Evolutionary conservation across 2,888 invertebrate genomes (phyloP).

Genomic region (Myathropa florea): DNA sequence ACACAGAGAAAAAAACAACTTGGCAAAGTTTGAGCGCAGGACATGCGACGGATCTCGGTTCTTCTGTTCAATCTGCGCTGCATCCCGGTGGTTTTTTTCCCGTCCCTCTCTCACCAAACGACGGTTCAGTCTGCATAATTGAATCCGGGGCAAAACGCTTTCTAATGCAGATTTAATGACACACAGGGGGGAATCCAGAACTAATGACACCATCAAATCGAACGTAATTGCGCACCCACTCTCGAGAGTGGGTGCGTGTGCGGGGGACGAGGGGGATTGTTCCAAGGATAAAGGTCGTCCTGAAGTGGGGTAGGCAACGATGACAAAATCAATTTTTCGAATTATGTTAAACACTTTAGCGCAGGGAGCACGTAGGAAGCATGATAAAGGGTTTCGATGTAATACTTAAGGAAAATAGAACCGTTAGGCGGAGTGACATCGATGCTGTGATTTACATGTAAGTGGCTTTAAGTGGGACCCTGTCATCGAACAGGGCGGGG

Average conservation of each 20-base stretch:
- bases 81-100: not conserved
- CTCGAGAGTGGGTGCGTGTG: not conserved
- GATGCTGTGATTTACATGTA: not conserved
- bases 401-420: not conserved
- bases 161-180: conserved; percentile 68
- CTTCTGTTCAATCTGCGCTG: not conserved
- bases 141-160: conserved; percentile 63
- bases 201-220: conserved; percentile 56
- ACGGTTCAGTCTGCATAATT: conserved; percentile 34
- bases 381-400: conserved; percentile 1
- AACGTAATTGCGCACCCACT: conserved; percentile 24
- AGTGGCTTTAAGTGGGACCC: not conserved
- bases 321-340: conserved; percentile 28
- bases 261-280: not conserved
- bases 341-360: conserved; percentile 22
- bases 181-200: conserved; percentile 36
- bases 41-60: not conserved
- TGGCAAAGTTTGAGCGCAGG: conserved; percentile 46
- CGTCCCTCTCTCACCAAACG: not conserved
- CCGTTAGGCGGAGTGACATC: not conserved
- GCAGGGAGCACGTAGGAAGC: not conserved
- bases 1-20: not conserved
- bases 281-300: not conserved
- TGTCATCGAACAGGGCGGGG: not conserved
- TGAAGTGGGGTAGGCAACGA: not conserved